phyloP scores from a whole-genome alignment of 2,888 invertebrate species.

The Standfussiana lucernea region DNA sequence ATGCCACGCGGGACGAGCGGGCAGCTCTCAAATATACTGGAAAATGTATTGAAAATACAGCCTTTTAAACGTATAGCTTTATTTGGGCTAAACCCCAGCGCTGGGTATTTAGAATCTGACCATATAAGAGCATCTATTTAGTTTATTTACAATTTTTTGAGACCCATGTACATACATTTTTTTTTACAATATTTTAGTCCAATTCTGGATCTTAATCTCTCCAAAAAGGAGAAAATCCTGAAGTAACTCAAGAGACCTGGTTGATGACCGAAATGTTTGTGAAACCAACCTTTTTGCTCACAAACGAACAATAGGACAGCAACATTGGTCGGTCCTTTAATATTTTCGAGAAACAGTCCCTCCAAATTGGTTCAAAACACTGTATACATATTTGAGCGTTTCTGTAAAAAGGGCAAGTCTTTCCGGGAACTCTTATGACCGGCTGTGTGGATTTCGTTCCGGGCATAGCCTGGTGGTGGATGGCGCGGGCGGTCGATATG shows the following conservation, averaged over 20 bases:
- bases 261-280: conserved; percentile 21
- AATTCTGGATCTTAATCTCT: not conserved
- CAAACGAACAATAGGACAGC: conserved; percentile 27
- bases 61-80: not conserved
- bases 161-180: not conserved
- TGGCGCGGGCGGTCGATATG: conserved; percentile 44
- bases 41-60: conserved; percentile 9
- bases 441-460: conserved; percentile 10
- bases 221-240: not conserved
- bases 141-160: not conserved
- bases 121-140: not conserved
- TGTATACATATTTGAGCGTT: conserved; percentile 38
- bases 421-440: conserved; percentile 14
- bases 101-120: not conserved
- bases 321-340: conserved; percentile 38
- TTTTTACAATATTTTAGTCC: not conserved
- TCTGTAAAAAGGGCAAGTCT: conserved; percentile 14
- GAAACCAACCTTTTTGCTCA: conserved; percentile 47
- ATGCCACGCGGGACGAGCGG: conserved; percentile 21
- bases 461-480: conserved; percentile 15
- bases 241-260: conserved; percentile 5
- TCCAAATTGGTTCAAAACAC: conserved; percentile 42
- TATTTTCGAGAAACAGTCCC: conserved; percentile 44
- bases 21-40: not conserved
- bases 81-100: conserved; percentile 2